Evolutionary conservation across 2,113 vertebrate genomes (phyloP), one percentile per base, ranked within the genome.

Genomic region (Emydocephalus ijimae): DNA sequence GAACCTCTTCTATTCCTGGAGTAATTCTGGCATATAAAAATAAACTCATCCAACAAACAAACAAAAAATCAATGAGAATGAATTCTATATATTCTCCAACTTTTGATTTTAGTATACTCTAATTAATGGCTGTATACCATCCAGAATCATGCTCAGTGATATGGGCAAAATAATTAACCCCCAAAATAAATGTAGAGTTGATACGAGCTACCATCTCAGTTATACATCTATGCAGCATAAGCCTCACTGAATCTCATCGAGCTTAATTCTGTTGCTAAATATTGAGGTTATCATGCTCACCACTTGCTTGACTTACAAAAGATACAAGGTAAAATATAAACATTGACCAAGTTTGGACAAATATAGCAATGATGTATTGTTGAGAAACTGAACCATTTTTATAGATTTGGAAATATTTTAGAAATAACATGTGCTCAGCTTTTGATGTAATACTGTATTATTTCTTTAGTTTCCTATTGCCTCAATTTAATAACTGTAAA

Each of bases 221-320:
- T 92, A 69, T 57, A 93, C 11, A 64, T 86, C 48, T 56, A 74
- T 50, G 26, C 26, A 87, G 50, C 26, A 64, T 29, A 87, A 56
- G 7, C 9, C 69, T 39, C 26, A 50, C 18, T 89, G 21, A 61
- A 87, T 54, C 50, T 91, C 34, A 34, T 8, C 24, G 23, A 92
- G 39, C 87, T 92, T 43, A 21, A 94, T 29, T 57, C 24, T 1
- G 0, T 18, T 96, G 69, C 86, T 54, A 6, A 20, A 10, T 45
- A 88, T 14, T 87, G 52, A 55, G 23, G 92, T 61, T 94, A 90
- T 93, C 56, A 52, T 59, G 87, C 92, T 64, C 59, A 90, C 48
- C 39, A 14, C 64, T 92, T 93, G 93, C 95, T 93, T 96, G 91
- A 29, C 93, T 90, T 94, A 86, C 34, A 93, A 95, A 89, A 94